Conservation (phyloP, 2,888 invertebrate genomes). For the Cephus nigrinus region DNA sequence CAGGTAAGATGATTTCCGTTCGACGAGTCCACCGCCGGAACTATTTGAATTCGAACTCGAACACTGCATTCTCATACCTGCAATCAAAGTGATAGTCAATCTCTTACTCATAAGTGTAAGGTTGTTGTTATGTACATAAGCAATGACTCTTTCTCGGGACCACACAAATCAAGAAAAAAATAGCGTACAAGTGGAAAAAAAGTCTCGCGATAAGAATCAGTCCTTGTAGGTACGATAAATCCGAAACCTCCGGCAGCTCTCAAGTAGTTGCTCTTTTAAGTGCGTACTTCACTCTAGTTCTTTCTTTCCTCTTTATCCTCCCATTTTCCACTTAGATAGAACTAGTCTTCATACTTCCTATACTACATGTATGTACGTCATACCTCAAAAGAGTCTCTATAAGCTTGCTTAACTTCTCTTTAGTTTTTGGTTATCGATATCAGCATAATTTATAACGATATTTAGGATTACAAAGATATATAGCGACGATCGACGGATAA, state of each 20-base stretch:
- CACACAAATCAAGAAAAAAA: constrained; percentile 31
- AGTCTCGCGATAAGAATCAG: constrained; percentile 34
- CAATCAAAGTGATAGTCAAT: constrained; percentile 27
- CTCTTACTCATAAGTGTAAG: not conserved
- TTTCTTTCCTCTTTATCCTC: not conserved
- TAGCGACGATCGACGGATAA: not conserved
- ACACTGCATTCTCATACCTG: constrained; percentile 58
- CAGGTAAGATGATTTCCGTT: constrained; percentile 57
- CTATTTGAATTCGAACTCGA: constrained; percentile 53
- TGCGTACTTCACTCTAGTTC: constrained; percentile 52
- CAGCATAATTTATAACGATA: too few species aligned
- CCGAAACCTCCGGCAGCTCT: constrained; percentile 39
- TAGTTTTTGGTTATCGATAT: not conserved
- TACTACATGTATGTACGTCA: not conserved
- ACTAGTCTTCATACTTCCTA: not conserved
- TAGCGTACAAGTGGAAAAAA: constrained; percentile 17
- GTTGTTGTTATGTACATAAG: not conserved
- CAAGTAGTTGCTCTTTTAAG: constrained; percentile 47
- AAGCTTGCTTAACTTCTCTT: not conserved
- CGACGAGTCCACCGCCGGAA: constrained; percentile 55
- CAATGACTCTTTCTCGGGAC: constrained; percentile 18
- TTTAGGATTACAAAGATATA: not conserved
- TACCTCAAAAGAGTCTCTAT: not conserved
- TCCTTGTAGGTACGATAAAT: constrained; percentile 47
- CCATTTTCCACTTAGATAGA: not conserved